These are phyloP conservation scores for Thereva unica DNA, from an alignment of 2,888 invertebrate species.

Conservation along the genomic window DNA sequence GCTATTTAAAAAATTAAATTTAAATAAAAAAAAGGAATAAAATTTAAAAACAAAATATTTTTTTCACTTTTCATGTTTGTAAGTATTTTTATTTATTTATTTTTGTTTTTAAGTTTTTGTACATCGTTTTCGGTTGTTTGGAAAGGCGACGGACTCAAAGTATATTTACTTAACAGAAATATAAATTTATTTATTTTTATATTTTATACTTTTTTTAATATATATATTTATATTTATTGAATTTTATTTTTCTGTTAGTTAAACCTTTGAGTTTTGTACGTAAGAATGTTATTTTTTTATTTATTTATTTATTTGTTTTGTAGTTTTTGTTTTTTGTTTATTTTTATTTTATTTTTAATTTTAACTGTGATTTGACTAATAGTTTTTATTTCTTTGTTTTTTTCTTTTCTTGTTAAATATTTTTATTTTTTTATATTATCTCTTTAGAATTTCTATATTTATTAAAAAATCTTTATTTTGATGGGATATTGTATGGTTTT, in stretches of 20 bases:
- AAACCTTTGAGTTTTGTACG: constrained; percentile 35
- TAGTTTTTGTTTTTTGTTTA: constrained; percentile 11
- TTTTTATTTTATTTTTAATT: constrained; percentile 1
- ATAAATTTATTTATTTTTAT: no score
- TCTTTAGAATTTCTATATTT: constrained; percentile 7
- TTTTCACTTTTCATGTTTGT: constrained; percentile 22
- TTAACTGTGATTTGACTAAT: not conserved
- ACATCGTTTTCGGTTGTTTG: constrained; percentile 38
- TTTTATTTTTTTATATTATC: not conserved
- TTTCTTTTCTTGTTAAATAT: not conserved
- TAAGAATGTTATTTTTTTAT: constrained; percentile 31
- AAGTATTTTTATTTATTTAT: constrained; percentile 15
- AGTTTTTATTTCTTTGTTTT: not conserved
- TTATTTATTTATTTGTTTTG: constrained; percentile 13
- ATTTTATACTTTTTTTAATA: no score
- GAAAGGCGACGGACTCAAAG: constrained; percentile 35
- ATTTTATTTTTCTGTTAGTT: constrained; percentile 1
- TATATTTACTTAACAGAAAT: constrained; percentile 16
- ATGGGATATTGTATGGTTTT: not conserved
- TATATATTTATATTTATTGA: no score
- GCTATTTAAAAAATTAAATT: not conserved
- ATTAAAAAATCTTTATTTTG: not conserved
- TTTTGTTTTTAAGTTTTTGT: constrained; percentile 37
- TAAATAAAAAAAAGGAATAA: constrained; percentile 2
- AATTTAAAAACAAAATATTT: constrained; percentile 20